Percentiles rank a stretch among this genome's conserved stretches.
Conservation (phyloP, 2,888 invertebrate species). For the Agrochola circellaris region DNA sequence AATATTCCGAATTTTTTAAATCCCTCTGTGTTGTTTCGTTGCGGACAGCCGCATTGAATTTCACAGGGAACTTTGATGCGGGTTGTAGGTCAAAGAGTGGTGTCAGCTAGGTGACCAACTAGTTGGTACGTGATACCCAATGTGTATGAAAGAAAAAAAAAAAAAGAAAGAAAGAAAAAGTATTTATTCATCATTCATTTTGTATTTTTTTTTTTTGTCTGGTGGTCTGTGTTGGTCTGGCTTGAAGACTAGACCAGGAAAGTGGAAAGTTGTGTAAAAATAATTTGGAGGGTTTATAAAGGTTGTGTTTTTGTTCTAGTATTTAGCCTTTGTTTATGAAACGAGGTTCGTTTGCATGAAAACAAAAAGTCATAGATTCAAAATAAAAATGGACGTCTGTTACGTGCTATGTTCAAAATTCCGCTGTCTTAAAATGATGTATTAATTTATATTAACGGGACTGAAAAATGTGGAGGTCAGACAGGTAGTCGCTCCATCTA, state of each 20-base stretch:
- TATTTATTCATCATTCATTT: too few species aligned
- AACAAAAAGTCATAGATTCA: background rate
- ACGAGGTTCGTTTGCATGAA: background rate
- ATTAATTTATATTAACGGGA: too few species aligned
- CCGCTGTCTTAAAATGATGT: too few species aligned
- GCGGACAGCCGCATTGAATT: slow-evolving; percentile 27
- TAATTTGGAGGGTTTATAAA: background rate
- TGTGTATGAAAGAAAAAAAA: too few species aligned
- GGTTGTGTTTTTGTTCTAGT: too few species aligned
- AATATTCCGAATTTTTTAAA: background rate
- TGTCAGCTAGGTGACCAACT: background rate
- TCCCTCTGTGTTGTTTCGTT: slow-evolving; percentile 3
- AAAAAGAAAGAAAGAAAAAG: too few species aligned
- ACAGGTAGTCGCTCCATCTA: too few species aligned
- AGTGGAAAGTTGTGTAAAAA: background rate
- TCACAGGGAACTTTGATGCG: slow-evolving; percentile 34
- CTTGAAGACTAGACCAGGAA: background rate
- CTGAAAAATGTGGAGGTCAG: too few species aligned
- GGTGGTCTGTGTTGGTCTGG: background rate
- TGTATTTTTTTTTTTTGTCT: too few species aligned
- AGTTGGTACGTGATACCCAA: slow-evolving; percentile 6
- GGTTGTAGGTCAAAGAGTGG: background rate
- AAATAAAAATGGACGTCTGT: background rate
- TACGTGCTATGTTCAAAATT: background rate
- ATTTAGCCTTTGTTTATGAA: background rate